phyloP scores from a whole-genome alignment of 2,888 invertebrate species.

The Dolomedes plantarius region DNA sequence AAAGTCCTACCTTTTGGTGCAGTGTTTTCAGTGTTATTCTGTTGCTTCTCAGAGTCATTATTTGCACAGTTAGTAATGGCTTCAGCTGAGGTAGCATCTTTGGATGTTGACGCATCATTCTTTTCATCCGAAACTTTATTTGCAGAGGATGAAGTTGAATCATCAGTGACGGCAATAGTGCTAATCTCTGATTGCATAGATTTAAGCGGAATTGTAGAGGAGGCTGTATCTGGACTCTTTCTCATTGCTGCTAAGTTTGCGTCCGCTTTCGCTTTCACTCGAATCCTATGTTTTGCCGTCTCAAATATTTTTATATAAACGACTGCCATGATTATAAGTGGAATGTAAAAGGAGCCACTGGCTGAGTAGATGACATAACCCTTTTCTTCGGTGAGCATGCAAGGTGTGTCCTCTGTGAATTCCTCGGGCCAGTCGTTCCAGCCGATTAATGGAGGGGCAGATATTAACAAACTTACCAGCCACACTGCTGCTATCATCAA shows the following conservation, averaged over 20 bases:
- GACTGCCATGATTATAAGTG: conserved; percentile 94
- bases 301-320: conserved; percentile 97
- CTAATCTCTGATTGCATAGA: conserved; percentile 64
- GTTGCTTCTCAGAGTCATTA: not conserved
- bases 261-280: conserved; percentile 89
- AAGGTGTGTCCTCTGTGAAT: conserved; percentile 86
- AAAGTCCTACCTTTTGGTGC: conserved; percentile 23
- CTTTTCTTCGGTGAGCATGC: conserved; percentile 89
- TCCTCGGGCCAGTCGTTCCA: conserved; percentile 95
- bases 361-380: conserved; percentile 95
- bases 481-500: conserved; percentile 92
- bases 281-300: conserved; percentile 89
- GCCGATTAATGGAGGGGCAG: conserved; percentile 91
- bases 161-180: conserved; percentile 65
- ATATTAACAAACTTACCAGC: conserved; percentile 89
- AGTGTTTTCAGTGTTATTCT: not conserved
- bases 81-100: conserved; percentile 9
- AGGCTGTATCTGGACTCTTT: conserved; percentile 56
- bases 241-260: conserved; percentile 64
- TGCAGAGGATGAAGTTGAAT: conserved; percentile 58
- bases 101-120: conserved; percentile 14
- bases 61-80: conserved; percentile 11
- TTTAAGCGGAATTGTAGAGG: conserved; percentile 58
- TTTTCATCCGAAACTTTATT: conserved; percentile 39
- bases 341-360: conserved; percentile 95